A percentile compares a stretch with the other conserved stretches of the same genome.
phyloP scores from a whole-genome alignment of 30 jellyfish, hydroid and myxozoan species.

The Turritopsis dohrnii region DNA sequence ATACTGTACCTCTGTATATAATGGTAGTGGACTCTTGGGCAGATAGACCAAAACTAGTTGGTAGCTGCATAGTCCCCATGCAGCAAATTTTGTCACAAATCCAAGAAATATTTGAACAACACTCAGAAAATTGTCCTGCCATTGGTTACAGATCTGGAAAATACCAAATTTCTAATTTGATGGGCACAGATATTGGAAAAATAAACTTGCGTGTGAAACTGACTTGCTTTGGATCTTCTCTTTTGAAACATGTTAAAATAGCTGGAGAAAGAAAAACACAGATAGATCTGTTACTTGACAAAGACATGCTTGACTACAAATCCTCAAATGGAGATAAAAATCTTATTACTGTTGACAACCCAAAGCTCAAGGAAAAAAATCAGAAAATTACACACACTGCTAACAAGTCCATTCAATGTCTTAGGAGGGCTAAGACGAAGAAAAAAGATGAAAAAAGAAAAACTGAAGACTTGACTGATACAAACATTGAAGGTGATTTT shows the following conservation, averaged over 20 bases:
- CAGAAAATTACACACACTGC: background rate
- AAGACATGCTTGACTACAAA: background rate
- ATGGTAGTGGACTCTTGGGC: background rate
- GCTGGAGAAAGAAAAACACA: constrained; percentile 7
- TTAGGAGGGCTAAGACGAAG: background rate
- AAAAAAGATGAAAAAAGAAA: background rate
- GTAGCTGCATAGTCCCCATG: constrained; percentile 9
- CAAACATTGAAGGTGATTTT: background rate
- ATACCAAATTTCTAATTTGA: background rate
- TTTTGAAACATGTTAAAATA: background rate
- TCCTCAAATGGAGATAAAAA: background rate
- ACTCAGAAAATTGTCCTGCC: background rate
- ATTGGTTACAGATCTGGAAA: background rate
- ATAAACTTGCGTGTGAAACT: constrained; percentile 12
- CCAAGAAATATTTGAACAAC: background rate
- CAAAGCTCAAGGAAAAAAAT: background rate
- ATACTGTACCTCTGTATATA: constrained; percentile 11
- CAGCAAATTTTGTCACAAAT: background rate
- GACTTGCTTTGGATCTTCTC: constrained; percentile 23
- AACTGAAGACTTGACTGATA: background rate
- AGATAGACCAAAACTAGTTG: background rate
- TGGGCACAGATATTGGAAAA: constrained; percentile 14
- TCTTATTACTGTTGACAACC: background rate
- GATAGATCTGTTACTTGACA: background rate
- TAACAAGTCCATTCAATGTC: constrained; percentile 1